Base-by-base conservation (phyloP, 2,113 vertebrate species). In the Nannobrachium achirus region DNA sequence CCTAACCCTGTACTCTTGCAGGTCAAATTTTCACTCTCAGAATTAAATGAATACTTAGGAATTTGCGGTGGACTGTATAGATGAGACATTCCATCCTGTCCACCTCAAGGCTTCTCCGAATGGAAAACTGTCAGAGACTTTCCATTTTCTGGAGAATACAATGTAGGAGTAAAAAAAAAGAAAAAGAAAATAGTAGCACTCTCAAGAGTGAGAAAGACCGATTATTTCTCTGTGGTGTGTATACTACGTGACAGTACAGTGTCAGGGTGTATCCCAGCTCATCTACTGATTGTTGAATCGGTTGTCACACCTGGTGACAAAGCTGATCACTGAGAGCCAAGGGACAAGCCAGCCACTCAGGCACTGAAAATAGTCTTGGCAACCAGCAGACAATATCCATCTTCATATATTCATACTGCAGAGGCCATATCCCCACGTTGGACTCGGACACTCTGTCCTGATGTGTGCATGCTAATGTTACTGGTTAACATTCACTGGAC, bases 331-430 rank as follows among this genome's bases (percentile, higher is more conserved):
- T 85, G 81, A 79, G 55, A 79, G 74, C 81, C 64, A 68, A 69
- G 83, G 82, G 82, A 86, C 78, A 59, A 73, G 66, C 76, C 84
- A 73, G 79, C 68, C 67, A 53, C 77, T 75, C 59, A 15, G 71
- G 41, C 52, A 82, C 86, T 82, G 66, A 88, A 91, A 91, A 88
- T 88, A 86, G 81, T 82, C 49, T 89, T 89, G 89, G 86, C 89
- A 89, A 73, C 77, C 74, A 59, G 73, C 71, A 72, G 81, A 83
- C 79, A 82, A 82, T 87, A 90, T 91, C 87, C 83, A 88, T 90
- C 83, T 86, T 89, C 79, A 82, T 53, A 84, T 78, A 66, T 85
- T 82, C 71, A 38, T 62, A 66, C 82, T 79, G 79, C 84, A 82
- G 81, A 79, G 71, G 69, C 78, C 64, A 44, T 68, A 20, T 73